A percentile compares a stretch with the other conserved stretches of the same genome.
Conservation (phyloP, 2,888 invertebrate genomes). For the Oligia fasciuncula region DNA sequence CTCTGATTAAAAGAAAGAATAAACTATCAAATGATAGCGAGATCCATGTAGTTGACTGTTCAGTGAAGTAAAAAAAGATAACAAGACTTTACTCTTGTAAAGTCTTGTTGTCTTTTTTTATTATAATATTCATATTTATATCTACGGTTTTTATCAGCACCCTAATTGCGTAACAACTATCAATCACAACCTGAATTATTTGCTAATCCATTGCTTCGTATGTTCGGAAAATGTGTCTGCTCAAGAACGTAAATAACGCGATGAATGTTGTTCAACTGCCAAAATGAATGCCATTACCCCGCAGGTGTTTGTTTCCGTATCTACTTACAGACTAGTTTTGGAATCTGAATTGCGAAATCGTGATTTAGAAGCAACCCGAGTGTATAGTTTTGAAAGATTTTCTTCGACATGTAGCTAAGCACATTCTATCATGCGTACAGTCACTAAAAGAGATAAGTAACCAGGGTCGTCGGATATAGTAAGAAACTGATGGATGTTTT, state of each 20-base stretch:
- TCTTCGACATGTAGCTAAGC: not conserved
- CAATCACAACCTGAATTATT: no score
- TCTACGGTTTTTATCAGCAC: no score
- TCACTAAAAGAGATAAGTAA: no score
- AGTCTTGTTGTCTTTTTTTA: no score
- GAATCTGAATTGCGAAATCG: not conserved
- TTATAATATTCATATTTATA: not conserved
- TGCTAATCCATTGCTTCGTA: no score
- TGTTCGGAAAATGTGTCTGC: no score
- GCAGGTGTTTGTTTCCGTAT: not conserved
- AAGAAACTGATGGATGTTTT: no score
- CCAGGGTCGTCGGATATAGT: no score
- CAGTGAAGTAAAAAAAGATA: not conserved
- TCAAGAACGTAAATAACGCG: no score
- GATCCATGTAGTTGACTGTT: not conserved
- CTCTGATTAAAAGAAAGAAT: constrained; percentile 84
- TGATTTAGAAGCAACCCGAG: not conserved
- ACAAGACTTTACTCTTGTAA: not conserved
- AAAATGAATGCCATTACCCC: no score
- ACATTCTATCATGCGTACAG: not conserved
- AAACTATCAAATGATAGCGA: not conserved
- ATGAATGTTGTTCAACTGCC: no score
- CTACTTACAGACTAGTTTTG: not conserved
- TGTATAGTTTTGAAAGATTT: not conserved
- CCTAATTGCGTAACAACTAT: no score